These are phyloP conservation scores for Paracentrotus lividus DNA, from an alignment of 53 echinoderm and acorn worm species.

Conservation along the genomic window DNA sequence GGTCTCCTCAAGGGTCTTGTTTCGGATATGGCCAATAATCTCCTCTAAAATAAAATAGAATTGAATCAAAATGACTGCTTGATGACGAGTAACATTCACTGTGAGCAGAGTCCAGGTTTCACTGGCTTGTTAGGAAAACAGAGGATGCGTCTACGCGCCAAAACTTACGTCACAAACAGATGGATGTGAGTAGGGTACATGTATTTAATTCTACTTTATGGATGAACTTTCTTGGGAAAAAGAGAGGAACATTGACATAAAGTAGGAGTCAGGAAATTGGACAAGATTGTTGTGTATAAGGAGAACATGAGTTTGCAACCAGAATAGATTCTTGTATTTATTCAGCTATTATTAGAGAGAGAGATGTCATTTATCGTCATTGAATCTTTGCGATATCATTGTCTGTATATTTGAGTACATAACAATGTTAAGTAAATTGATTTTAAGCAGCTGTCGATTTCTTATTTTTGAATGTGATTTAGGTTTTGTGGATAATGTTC, in stretches of 20 bases:
- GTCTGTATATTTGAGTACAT: neutral
- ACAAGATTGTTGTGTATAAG: neutral
- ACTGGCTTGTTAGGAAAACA: neutral
- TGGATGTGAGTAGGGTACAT: neutral
- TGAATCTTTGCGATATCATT: neutral
- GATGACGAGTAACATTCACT: neutral
- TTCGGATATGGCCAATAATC: conserved; percentile 34
- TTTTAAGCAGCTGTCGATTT: neutral
- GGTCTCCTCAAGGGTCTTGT: conserved; percentile 9
- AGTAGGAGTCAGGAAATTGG: neutral
- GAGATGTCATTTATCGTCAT: neutral
- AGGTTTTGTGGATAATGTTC: too few species aligned
- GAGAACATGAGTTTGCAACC: neutral
- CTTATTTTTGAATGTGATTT: neutral
- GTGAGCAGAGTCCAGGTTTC: neutral
- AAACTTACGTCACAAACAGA: neutral
- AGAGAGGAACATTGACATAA: neutral
- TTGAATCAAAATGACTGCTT: neutral
- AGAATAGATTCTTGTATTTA: neutral
- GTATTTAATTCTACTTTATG: neutral
- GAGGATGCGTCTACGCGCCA: conserved; percentile 5
- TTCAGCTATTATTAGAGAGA: neutral
- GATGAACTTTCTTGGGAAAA: neutral
- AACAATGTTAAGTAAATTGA: neutral
- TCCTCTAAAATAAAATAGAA: neutral